A percentile compares a stretch with the other conserved stretches of the same genome.
Evolutionary conservation across 2,888 invertebrate genomes (phyloP).

Genomic region (Parelbella ahira): DNA sequence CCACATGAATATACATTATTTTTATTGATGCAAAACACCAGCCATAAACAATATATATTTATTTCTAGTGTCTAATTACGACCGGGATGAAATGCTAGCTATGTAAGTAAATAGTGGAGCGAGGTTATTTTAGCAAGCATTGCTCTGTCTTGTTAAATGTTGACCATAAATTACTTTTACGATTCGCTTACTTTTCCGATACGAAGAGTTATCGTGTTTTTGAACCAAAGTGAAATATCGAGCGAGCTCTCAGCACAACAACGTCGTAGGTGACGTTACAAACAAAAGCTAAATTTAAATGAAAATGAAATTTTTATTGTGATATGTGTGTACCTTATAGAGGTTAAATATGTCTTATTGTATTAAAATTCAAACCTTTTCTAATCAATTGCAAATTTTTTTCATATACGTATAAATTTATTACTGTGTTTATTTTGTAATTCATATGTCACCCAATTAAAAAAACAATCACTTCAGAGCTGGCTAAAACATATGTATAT

Average conservation of each 20-base stretch:
- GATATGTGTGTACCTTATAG: too few species aligned
- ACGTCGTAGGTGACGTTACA: conserved; percentile 27
- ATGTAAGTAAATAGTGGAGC: conserved; percentile 2
- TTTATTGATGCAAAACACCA: background rate
- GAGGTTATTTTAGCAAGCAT: conserved; percentile 20
- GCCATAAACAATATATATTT: conserved; percentile 10
- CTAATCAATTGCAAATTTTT: too few species aligned
- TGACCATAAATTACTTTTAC: conserved; percentile 31
- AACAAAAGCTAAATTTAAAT: too few species aligned
- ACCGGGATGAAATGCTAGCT: conserved; percentile 14
- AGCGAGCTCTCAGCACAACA: conserved; percentile 31
- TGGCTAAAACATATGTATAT: too few species aligned
- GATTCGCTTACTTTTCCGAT: conserved; percentile 44
- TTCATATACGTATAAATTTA: too few species aligned
- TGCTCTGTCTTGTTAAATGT: conserved; percentile 22
- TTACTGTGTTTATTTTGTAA: too few species aligned
- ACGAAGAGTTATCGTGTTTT: conserved; percentile 36
- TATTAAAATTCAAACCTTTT: too few species aligned
- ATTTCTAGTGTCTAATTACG: conserved; percentile 19
- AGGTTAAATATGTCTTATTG: too few species aligned
- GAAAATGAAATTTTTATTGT: too few species aligned
- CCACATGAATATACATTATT: too few species aligned
- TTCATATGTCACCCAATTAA: too few species aligned
- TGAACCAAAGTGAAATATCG: conserved; percentile 34
- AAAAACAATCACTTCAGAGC: too few species aligned